Evolutionary conservation across 2,113 vertebrate genomes (phyloP).

Genomic region (Tragulus kanchil): DNA sequence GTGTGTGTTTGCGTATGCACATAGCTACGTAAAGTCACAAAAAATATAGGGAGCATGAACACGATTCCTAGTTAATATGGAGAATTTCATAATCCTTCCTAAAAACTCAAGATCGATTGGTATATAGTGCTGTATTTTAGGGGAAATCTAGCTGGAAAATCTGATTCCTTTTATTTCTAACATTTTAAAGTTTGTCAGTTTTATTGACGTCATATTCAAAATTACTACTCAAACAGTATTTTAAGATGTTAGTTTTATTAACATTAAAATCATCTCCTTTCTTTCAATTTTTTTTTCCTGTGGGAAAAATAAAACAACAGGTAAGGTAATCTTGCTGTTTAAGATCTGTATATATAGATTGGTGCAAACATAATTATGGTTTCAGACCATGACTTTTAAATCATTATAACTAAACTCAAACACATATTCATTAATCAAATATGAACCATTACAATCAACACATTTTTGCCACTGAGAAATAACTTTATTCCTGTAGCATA

Average conservation of each 20-base stretch:
- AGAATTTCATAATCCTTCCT: constrained; percentile 26
- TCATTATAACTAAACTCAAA: not conserved
- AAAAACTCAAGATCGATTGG: not conserved
- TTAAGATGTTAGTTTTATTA: not conserved
- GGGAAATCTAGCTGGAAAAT: not conserved
- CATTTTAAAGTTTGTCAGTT: constrained; percentile 42
- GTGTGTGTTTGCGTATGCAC: not conserved
- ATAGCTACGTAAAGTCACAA: not conserved
- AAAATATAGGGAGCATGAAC: not conserved
- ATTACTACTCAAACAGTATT: not conserved
- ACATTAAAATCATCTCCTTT: not conserved
- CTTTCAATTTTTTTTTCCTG: not conserved
- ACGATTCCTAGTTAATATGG: not conserved
- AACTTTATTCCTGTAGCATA: not conserved
- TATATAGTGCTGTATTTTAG: not conserved
- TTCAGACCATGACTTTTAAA: not conserved
- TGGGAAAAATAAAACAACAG: not conserved
- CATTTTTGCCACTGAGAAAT: not conserved
- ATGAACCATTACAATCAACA: not conserved
- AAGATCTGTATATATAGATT: not conserved
- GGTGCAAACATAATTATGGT: not conserved
- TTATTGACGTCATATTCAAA: not conserved
- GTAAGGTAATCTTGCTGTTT: not conserved
- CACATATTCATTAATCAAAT: not conserved
- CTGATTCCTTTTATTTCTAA: not conserved